Conservation (phyloP, 2,113 vertebrate species). For the Psophia crepitans region DNA sequence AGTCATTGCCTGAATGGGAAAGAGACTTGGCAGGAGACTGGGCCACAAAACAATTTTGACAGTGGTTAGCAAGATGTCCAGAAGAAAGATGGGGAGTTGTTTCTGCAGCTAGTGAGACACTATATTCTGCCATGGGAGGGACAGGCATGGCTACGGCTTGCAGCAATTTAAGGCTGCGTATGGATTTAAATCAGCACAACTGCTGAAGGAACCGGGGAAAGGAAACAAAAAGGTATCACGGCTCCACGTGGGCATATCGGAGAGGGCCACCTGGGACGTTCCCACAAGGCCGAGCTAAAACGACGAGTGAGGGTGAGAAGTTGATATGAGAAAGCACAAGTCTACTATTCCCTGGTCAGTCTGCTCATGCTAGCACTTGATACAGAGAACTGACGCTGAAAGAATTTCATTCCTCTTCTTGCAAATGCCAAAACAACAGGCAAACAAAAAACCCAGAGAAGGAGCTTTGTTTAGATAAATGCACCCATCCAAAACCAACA, state of each 20-base stretch:
- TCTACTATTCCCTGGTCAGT: neutral
- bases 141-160: neutral
- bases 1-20: neutral
- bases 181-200: neutral
- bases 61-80: neutral
- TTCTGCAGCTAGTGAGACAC: neutral
- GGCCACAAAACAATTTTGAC: neutral
- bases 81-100: slow-evolving; percentile 1
- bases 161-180: neutral
- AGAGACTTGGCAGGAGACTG: neutral
- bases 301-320: neutral
- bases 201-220: neutral
- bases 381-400: neutral
- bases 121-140: neutral
- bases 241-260: neutral
- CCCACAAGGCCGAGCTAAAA: neutral
- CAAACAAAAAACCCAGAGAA: neutral
- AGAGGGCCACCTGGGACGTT: neutral
- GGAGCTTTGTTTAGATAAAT: neutral
- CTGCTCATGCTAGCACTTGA: neutral
- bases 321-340: neutral
- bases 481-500: slow-evolving; percentile 1
- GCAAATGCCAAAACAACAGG: neutral
- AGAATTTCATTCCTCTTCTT: neutral
- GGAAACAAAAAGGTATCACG: neutral